A percentile compares a stretch with the other conserved stretches of the same genome.
phyloP scores from a whole-genome alignment of 2,888 invertebrate genomes.

The Amblyteles armatorius region DNA sequence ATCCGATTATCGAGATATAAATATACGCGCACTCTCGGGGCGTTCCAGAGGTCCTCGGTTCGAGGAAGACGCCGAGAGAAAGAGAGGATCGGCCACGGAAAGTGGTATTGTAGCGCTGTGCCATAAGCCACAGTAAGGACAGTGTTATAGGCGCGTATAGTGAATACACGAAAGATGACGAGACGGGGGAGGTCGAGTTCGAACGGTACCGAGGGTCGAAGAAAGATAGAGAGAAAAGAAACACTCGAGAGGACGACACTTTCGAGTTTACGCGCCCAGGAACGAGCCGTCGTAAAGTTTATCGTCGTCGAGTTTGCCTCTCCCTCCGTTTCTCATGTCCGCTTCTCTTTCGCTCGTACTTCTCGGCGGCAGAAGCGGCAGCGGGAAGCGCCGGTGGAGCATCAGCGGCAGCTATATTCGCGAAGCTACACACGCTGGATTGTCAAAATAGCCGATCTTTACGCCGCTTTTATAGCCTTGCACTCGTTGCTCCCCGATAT shows the following conservation, averaged over 20 bases:
- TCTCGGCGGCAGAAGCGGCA: constrained; percentile 32
- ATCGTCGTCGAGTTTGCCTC: constrained; percentile 74
- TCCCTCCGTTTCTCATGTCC: constrained; percentile 30
- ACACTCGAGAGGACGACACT: constrained; percentile 69
- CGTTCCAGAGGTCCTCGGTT: constrained; percentile 28
- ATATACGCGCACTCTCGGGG: constrained; percentile 34
- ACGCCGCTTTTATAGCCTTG: constrained; percentile 81
- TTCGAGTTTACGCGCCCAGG: constrained; percentile 69
- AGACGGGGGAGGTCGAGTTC: constrained; percentile 38
- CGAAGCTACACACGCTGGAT: constrained; percentile 71
- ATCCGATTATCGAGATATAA: constrained; percentile 58
- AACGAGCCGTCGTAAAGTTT: constrained; percentile 81
- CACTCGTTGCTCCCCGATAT: constrained; percentile 73
- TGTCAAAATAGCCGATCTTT: constrained; percentile 84
- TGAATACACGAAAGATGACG: constrained; percentile 25
- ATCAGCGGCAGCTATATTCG: constrained; percentile 49
- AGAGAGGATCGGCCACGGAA: constrained; percentile 39
- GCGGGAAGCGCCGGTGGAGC: constrained; percentile 9
- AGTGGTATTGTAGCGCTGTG: constrained; percentile 34
- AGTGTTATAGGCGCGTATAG: constrained; percentile 14
- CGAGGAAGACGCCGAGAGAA: constrained; percentile 4
- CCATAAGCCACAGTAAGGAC: constrained; percentile 26
- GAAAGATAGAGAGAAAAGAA: constrained; percentile 55
- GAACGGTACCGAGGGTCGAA: constrained; percentile 34
- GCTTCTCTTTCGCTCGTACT: constrained; percentile 46